These are phyloP conservation scores for Ptilorrhoa leucosticta DNA, from an alignment of 2,113 vertebrate genomes.

Conservation along the genomic window DNA sequence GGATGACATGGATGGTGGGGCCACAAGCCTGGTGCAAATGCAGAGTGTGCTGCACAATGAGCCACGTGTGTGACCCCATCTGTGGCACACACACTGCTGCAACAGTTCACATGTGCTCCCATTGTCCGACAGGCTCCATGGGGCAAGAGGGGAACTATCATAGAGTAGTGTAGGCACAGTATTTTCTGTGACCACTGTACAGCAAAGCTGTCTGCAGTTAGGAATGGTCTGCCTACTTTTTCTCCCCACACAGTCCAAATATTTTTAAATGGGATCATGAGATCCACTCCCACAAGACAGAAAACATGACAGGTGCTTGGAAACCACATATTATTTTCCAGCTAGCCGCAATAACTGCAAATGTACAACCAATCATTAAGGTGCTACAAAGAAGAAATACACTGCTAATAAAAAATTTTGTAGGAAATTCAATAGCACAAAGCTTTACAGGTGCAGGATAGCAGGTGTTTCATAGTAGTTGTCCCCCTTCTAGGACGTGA, in stretches of 20 bases:
- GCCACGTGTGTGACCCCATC: neutral
- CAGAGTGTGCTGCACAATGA: neutral
- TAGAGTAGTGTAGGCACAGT: neutral
- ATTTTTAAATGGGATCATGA: conserved; percentile 22
- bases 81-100: neutral
- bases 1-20: neutral
- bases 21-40: neutral
- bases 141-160: neutral
- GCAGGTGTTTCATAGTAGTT: neutral
- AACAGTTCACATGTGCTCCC: neutral
- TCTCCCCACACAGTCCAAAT: neutral
- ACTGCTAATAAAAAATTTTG: neutral
- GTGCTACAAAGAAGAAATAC: neutral
- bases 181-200: neutral
- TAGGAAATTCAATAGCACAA: neutral
- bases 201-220: neutral
- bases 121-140: neutral
- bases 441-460: neutral
- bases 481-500: neutral
- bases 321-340: neutral
- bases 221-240: neutral
- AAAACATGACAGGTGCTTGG: neutral
- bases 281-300: conserved; percentile 1
- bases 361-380: neutral
- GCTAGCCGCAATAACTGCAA: neutral